Evolutionary conservation across 37 sponge, comb jelly and placozoan genomes (phyloP).

Genomic region (Bolinopsis microptera): DNA sequence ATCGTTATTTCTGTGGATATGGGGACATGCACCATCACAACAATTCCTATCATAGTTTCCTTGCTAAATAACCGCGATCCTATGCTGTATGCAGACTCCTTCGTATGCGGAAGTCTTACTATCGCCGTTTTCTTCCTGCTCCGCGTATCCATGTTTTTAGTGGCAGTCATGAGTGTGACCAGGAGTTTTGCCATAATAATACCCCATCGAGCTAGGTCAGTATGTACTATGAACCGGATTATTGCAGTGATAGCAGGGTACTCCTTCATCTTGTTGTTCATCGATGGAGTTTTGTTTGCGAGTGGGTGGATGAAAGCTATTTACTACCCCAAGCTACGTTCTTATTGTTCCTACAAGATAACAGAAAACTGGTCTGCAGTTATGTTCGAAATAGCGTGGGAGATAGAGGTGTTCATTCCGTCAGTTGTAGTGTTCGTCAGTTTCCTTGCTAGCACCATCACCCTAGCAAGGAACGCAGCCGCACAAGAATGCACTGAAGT

Average conservation of each 20-base stretch:
- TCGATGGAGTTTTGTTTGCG: not conserved
- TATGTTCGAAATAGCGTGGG: not conserved
- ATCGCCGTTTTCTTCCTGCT: not conserved
- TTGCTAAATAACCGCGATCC: not conserved
- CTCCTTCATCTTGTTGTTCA: not conserved
- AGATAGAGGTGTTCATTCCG: not conserved
- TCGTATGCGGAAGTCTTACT: not conserved
- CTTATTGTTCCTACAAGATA: not conserved
- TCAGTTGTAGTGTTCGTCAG: not conserved
- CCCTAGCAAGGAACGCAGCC: not conserved
- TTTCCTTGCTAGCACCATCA: not conserved
- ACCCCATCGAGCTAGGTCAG: not conserved
- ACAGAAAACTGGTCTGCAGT: not conserved
- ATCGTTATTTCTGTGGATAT: not conserved
- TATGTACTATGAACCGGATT: not conserved
- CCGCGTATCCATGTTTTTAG: not conserved
- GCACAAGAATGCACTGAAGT: not conserved
- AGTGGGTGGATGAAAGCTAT: not conserved
- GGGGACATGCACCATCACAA: not conserved
- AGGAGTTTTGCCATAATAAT: not conserved
- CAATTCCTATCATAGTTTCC: not conserved
- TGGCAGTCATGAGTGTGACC: not conserved
- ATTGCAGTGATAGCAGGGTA: not conserved
- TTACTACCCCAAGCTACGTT: not conserved
- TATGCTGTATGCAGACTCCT: not conserved